phyloP scores from a whole-genome alignment of 92 coral and sea anemone species.

The Paramuricea clavata region DNA sequence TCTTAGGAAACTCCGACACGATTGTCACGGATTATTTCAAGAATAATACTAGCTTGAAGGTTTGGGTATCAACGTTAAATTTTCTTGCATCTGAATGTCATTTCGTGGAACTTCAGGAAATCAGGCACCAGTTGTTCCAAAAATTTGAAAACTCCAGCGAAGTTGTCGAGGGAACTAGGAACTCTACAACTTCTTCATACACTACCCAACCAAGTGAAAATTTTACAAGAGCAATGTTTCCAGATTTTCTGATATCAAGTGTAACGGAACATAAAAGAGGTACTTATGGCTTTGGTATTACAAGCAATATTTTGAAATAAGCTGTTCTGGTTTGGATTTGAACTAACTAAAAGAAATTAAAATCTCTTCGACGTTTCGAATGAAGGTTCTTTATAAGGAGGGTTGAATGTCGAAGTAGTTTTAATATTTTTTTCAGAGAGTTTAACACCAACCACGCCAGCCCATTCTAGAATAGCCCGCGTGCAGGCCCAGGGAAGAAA shows the following conservation, averaged over 20 bases:
- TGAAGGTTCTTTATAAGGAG: no score
- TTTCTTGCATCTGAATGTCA: neutral
- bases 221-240: slow-evolving; percentile 46
- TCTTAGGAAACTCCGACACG: slow-evolving; percentile 11
- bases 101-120: neutral
- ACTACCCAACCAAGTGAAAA: slow-evolving; percentile 14
- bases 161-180: neutral
- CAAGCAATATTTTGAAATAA: no score
- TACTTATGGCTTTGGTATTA: no score
- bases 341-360: no score
- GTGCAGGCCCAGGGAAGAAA: no score
- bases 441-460: no score
- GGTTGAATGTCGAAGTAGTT: no score
- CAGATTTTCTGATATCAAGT: slow-evolving; percentile 45
- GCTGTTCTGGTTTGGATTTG: no score
- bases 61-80: slow-evolving; percentile 75
- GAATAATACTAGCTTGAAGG: slow-evolving; percentile 89
- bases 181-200: neutral
- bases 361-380: no score
- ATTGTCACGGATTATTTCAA: slow-evolving; percentile 75
- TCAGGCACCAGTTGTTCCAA: neutral
- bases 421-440: no score
- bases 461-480: no score
- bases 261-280: slow-evolving; percentile 21
- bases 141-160: neutral